Evolutionary conservation across 2,888 invertebrate genomes (phyloP).

Genomic region (Stenurella melanura): DNA sequence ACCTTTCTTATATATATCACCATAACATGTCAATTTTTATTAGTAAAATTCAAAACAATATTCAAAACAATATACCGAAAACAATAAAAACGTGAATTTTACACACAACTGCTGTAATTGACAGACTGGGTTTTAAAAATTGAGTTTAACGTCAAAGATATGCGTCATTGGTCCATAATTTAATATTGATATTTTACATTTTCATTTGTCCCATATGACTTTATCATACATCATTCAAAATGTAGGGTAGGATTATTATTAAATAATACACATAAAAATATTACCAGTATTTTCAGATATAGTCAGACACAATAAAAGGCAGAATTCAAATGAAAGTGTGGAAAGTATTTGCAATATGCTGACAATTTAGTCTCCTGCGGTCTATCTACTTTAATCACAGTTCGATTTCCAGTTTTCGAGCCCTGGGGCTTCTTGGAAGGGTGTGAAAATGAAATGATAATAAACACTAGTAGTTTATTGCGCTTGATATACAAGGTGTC

Average conservation of each 20-base stretch:
- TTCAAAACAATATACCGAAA: neutral
- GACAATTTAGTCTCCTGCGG: neutral
- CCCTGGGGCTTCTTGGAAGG: neutral
- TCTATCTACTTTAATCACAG: neutral
- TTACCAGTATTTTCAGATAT: neutral
- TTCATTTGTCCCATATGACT: neutral
- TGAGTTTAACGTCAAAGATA: neutral
- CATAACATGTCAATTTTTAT: neutral
- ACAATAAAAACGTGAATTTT: neutral
- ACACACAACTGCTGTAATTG: neutral
- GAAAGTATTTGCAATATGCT: neutral
- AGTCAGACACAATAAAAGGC: no score
- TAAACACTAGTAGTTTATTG: neutral
- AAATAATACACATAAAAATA: neutral
- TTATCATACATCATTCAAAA: neutral
- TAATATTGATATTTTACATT: neutral
- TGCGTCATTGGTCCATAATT: neutral
- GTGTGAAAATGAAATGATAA: neutral
- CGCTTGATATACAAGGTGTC: neutral
- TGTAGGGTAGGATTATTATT: neutral
- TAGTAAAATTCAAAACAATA: neutral
- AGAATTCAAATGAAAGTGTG: neutral
- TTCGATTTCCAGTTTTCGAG: conserved; percentile 3
- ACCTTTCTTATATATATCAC: neutral
- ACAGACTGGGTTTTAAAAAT: neutral